Evolutionary conservation across 2,113 vertebrate species (phyloP).

Genomic region (Acanthisitta chloris): DNA sequence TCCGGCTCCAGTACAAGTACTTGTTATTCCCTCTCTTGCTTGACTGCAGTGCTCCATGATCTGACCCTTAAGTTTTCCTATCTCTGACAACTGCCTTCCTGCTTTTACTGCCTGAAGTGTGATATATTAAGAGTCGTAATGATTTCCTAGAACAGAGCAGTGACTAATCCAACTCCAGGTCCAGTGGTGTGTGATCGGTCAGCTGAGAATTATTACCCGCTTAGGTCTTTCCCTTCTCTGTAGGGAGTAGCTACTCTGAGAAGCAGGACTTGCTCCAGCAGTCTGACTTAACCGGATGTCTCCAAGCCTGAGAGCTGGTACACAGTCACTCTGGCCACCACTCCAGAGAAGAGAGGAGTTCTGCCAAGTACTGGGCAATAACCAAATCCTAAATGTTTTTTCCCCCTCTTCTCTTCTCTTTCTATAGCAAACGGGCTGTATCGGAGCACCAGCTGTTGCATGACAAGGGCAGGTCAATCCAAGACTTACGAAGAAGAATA

Average conservation of each 20-base stretch:
- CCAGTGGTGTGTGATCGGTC: background rate
- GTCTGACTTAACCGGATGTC: background rate
- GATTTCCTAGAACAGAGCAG: slow-evolving; percentile 41
- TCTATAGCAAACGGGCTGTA: slow-evolving; percentile 88
- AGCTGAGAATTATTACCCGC: slow-evolving; percentile 26
- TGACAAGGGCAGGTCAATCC: slow-evolving; percentile 90
- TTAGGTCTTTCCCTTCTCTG: slow-evolving; percentile 4
- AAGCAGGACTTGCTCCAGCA: background rate
- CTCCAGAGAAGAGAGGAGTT: background rate
- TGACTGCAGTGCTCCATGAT: background rate
- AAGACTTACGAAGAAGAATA: slow-evolving; percentile 86
- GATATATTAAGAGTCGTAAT: slow-evolving; percentile 13
- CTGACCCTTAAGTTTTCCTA: background rate
- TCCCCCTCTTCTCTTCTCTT: background rate
- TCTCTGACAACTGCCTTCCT: background rate
- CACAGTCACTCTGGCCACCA: background rate
- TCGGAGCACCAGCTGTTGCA: slow-evolving; percentile 95
- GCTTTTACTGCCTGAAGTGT: slow-evolving; percentile 6
- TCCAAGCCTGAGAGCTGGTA: background rate
- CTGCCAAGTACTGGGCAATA: background rate
- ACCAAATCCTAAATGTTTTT: background rate
- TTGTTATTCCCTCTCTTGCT: background rate
- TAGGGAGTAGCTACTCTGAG: background rate
- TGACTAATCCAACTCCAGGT: slow-evolving; percentile 20
- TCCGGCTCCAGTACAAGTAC: background rate